Conservation (phyloP, 1,140 invertebrate genomes). For the Neodiprion lecontei region DNA sequence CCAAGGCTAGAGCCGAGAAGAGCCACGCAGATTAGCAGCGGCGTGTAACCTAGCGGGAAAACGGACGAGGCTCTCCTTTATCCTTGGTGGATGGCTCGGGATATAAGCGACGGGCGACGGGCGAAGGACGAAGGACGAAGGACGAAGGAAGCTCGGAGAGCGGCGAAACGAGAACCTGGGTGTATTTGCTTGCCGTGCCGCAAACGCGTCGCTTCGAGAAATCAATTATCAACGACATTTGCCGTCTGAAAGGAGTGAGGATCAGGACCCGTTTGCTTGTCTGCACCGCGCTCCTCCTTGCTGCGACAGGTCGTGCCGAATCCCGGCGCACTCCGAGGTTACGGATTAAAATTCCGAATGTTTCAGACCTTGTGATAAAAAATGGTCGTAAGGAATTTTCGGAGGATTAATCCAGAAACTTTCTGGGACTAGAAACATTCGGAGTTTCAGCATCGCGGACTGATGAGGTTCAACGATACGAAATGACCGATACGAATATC, state of each 20-base stretch:
- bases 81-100: conserved; percentile 1
- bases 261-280: background rate
- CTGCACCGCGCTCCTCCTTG: background rate
- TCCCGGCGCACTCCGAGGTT: too few species aligned
- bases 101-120: background rate
- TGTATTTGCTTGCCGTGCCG: background rate
- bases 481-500: too few species aligned
- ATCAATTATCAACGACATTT: background rate
- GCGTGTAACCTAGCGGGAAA: conserved; percentile 4
- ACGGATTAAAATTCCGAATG: too few species aligned
- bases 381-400: too few species aligned
- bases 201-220: background rate
- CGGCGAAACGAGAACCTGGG: background rate
- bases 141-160: background rate
- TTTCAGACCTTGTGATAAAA: too few species aligned
- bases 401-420: too few species aligned
- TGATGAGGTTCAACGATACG: too few species aligned
- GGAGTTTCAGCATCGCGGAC: too few species aligned
- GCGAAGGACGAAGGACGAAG: background rate
- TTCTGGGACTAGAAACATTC: too few species aligned
- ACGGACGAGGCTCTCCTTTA: conserved; percentile 2
- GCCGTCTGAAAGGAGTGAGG: background rate
- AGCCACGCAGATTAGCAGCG: conserved; percentile 6
- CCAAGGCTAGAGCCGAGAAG: background rate
- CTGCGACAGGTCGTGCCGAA: too few species aligned